Base-by-base conservation (phyloP, 2,797 vertebrate genomes). In the Falco biarmicus region DNA sequence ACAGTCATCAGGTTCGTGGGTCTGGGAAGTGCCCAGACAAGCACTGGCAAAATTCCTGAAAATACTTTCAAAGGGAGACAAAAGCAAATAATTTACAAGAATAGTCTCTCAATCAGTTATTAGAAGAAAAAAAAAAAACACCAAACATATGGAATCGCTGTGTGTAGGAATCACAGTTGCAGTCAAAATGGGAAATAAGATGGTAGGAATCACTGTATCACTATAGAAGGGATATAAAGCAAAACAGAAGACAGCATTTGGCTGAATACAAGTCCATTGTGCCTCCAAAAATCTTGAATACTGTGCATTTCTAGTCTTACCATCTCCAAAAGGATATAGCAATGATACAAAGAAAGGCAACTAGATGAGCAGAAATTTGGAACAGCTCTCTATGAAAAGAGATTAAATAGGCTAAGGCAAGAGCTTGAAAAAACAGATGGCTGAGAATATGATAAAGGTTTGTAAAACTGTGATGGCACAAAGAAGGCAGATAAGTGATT, bases 371-470 rank as follows among this genome's bases (percentile, higher is more conserved):
- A 85, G 85, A 93, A 95, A 91, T 85, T 56, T 15, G 20, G 78
- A 93, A 85, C 82, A 80, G 63, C 84, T 89, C 54, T 89, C 47
- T 73, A 15, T 69, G 89, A 69, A 76, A 84, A 95, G 70, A 76
- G 71, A 92, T 96, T 89, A 91, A 91, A 91, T 74, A 87, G 69
- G 31, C 51, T 89, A 79, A 87, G 79, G 48, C 37, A 37, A 37
- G 37, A 37, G 41, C 45, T 74, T 87, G 73, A 68, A 94, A 87
- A 89, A 91, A 29, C 71, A 95, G 64, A 83, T 93, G 82, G 87
- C 76, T 83, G 53, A 89, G 39, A 86, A 89, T 79, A 93, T 31
- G 39, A 74, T 87, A 77, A 83, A 91, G 25, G 28, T 89, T 94
- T 92, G 29, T 77, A 74, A 83, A 94, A 91, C 20, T 74, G 60